These are phyloP conservation scores for Lepidotrigona ventralis DNA, from an alignment of 1,140 invertebrate species.

Conservation along the genomic window DNA sequence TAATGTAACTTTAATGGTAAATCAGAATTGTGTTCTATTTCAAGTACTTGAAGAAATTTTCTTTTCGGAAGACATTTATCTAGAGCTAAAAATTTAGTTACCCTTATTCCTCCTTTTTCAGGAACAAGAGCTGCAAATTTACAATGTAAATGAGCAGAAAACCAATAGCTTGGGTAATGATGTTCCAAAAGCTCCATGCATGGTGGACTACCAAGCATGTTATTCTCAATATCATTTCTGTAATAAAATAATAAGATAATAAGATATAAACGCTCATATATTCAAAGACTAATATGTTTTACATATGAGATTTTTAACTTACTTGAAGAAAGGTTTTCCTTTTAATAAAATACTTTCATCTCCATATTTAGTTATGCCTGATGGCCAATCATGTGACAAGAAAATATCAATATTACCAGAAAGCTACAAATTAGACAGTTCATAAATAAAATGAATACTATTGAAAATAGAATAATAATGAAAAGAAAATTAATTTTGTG, in stretches of 20 bases:
- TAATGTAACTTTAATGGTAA: slow-evolving; percentile 85
- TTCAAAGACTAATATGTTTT: background rate
- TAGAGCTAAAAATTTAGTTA: slow-evolving; percentile 95
- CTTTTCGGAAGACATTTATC: slow-evolving; percentile 97
- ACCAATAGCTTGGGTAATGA: slow-evolving; percentile 95
- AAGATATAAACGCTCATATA: background rate
- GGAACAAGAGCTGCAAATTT: slow-evolving; percentile 94
- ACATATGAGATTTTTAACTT: slow-evolving; percentile 69
- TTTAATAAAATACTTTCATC: slow-evolving; percentile 88
- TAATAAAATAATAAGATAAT: slow-evolving; percentile 65
- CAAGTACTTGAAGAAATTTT: slow-evolving; percentile 90
- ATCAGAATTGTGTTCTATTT: slow-evolving; percentile 81
- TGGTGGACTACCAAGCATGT: slow-evolving; percentile 92
- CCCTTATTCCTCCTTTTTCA: slow-evolving; percentile 68
- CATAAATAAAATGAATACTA: background rate
- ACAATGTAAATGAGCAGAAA: slow-evolving; percentile 97
- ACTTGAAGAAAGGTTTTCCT: slow-evolving; percentile 92
- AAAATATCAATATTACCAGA: slow-evolving; percentile 91
- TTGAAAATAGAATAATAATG: background rate
- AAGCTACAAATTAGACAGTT: slow-evolving; percentile 78
- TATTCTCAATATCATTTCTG: slow-evolving; percentile 89
- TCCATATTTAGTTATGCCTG: slow-evolving; percentile 92
- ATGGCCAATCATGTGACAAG: slow-evolving; percentile 98
- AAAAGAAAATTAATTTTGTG: background rate
- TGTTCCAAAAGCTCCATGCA: slow-evolving; percentile 88